phyloP scores from a whole-genome alignment of 2,797 vertebrate species.

The Petrocephalus sullivani region DNA sequence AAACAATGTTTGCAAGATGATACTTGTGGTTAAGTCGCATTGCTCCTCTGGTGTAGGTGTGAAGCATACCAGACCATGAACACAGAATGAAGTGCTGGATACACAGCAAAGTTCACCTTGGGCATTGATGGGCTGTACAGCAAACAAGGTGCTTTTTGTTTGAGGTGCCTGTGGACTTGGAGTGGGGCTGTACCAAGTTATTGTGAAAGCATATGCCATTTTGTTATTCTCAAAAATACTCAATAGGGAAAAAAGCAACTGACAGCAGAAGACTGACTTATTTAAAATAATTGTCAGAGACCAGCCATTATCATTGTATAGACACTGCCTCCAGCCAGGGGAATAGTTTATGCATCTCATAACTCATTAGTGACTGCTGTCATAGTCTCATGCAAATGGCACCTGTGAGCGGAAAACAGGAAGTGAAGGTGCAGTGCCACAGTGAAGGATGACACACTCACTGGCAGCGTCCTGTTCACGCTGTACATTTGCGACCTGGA shows the following conservation, averaged over 20 bases:
- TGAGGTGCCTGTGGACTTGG: background rate
- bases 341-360: background rate
- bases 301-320: background rate
- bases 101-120: background rate
- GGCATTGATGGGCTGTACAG: background rate
- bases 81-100: background rate
- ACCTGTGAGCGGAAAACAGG: background rate
- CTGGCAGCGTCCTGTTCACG: constrained; percentile 52
- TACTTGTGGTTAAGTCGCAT: background rate
- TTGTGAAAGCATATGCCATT: background rate
- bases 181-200: background rate
- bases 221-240: background rate
- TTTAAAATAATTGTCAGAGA: constrained; percentile 6
- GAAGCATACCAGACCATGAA: background rate
- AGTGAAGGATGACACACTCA: constrained; percentile 44
- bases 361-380: background rate
- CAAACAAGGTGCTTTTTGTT: background rate
- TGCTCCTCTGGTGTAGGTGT: background rate
- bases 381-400: background rate
- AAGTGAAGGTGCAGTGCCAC: background rate
- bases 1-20: background rate
- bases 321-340: background rate
- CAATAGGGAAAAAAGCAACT: background rate
- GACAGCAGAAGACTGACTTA: background rate
- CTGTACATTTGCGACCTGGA: constrained; percentile 59